Evolutionary conservation across 2,113 vertebrate genomes (phyloP), one percentile per base, ranked within the genome.

Genomic region (Esox niger): DNA sequence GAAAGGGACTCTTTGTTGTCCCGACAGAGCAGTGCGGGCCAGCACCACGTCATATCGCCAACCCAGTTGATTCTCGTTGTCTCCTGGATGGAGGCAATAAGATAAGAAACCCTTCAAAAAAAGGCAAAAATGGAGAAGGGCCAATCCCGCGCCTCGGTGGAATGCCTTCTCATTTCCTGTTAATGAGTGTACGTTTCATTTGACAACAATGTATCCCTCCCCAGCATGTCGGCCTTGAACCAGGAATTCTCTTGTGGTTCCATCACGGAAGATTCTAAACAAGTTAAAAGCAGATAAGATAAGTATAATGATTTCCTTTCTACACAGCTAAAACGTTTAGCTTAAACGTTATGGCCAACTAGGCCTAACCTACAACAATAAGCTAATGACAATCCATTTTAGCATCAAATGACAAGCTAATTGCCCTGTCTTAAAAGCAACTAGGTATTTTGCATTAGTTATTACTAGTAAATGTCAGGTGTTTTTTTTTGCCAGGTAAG

Each of bases 101-200:
- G 60, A 86, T 81, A 84, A 86, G 84, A 80, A 62, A 76, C 79
- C 77, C 82, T 83, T 83, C 74, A 84, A 74, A 73, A 63, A 73
- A 63, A 70, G 66, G 15, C 38, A 25, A 23, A 5, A 1, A 56
- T 80, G 79, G 82, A 86, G 73, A 76, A 0, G n/a, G 60, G 78
- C 78, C 82, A 79, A 65, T n/a, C 4, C 54, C 43, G 66, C 13
- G 67, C 69, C 68, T 43, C 62, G 75, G 38, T 4, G 83, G 82
- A 84, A 87, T 87, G 83, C 56, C 38, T 58, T 71, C 73, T 79
- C 62, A 70, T 79, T 84, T 84, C 83, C 78, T 80, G 76, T 47
- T 67, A 74, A 68, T 30, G 4, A 72, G 67, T 66, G 38, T 62
- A 13, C 35, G 52, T 70, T 82, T 85, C 75, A 75, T 77, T 84